A percentile compares a stretch with the other conserved stretches of the same genome.
Evolutionary conservation across 2,888 invertebrate genomes (phyloP).

Genomic region (Ectemnius continuus): DNA sequence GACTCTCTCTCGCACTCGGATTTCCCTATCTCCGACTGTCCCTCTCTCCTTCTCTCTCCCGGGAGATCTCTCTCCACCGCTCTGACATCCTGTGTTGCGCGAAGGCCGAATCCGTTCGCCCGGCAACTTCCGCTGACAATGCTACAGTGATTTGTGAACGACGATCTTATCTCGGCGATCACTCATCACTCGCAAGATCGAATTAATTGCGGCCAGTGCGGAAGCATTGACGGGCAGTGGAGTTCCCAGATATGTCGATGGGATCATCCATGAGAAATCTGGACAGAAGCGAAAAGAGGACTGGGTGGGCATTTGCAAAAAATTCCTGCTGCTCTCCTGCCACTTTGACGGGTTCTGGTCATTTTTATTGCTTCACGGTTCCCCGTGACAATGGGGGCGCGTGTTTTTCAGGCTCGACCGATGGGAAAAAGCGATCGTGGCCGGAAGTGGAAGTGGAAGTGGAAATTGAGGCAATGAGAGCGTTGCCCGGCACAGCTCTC

Average conservation of each 20-base stretch:
- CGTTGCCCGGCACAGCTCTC: slow-evolving; percentile 70
- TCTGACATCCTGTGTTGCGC: background rate
- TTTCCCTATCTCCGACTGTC: background rate
- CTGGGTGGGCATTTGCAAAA: no score
- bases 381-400: slow-evolving; percentile 45
- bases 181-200: background rate
- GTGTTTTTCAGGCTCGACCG: slow-evolving; percentile 67
- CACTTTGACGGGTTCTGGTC: slow-evolving; percentile 12
- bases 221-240: no score
- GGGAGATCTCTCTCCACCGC: background rate
- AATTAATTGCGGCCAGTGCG: no score
- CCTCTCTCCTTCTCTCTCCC: slow-evolving; percentile 10
- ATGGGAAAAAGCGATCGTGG: slow-evolving; percentile 71
- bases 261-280: no score
- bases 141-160: background rate
- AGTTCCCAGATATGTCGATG: no score
- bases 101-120: slow-evolving; percentile 2
- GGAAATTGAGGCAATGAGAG: slow-evolving; percentile 77
- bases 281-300: no score
- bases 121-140: background rate
- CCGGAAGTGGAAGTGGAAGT: slow-evolving; percentile 74
- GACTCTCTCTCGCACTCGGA: slow-evolving; percentile 21
- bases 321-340: no score
- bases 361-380: slow-evolving; percentile 42
- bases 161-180: background rate